A percentile compares a stretch with the other conserved stretches of the same genome.
These are phyloP conservation scores for Fundulus diaphanus DNA, from an alignment of 2,797 vertebrate genomes.

Conservation along the genomic window DNA sequence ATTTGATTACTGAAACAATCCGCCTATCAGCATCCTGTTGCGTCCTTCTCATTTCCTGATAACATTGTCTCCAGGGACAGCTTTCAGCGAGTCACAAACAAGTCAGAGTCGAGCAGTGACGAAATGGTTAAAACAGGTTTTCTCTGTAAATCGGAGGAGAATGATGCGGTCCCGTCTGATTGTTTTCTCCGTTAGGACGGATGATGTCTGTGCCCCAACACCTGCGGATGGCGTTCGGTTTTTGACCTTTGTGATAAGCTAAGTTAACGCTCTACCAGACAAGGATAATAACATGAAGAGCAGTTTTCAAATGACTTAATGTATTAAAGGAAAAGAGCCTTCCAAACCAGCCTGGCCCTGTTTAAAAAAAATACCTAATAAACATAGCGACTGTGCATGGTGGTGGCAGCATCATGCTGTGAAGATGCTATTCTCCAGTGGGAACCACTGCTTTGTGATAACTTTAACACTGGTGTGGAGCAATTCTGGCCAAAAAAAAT, in stretches of 20 bases:
- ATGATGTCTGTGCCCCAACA: neutral
- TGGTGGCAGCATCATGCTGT: too few species aligned
- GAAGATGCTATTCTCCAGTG: too few species aligned
- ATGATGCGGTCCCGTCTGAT: neutral
- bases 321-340: neutral
- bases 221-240: neutral
- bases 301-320: neutral
- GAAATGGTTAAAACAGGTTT: neutral
- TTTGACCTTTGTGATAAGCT: neutral
- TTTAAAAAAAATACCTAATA: neutral
- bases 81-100: conserved; percentile 20
- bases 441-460: too few species aligned
- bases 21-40: conserved; percentile 51
- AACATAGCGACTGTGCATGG: neutral
- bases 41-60: conserved; percentile 25
- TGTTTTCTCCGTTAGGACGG: neutral
- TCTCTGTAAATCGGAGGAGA: neutral
- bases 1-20: conserved; percentile 59
- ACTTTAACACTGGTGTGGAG: too few species aligned
- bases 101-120: neutral
- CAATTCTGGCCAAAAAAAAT: too few species aligned
- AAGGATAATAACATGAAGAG: neutral
- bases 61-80: conserved; percentile 18
- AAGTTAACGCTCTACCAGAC: neutral
- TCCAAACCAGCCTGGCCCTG: neutral